Percentiles rank a stretch among this genome's conserved stretches.
Conservation (phyloP, 2,113 vertebrate species). For the Numenius arquata region DNA sequence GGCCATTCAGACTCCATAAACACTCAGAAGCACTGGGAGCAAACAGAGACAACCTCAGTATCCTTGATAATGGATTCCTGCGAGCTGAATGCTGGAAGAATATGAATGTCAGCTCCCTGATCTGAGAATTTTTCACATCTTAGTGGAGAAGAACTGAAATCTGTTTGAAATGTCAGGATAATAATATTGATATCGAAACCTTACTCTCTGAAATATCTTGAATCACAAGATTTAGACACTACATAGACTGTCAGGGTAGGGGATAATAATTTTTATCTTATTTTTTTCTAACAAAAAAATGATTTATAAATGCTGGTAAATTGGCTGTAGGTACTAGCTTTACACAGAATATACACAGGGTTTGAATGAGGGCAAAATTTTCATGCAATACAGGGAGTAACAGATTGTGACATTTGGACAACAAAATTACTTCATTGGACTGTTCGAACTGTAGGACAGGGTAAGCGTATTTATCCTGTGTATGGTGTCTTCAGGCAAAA, state of each 20-base stretch:
- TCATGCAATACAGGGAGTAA: not conserved
- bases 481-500: not conserved
- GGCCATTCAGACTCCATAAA: not conserved
- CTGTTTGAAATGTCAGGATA: not conserved
- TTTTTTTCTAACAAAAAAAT: not conserved
- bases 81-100: not conserved
- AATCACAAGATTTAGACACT: not conserved
- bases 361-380: not conserved
- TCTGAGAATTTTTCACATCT: not conserved
- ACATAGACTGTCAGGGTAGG: not conserved
- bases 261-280: no score
- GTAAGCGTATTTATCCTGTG: not conserved
- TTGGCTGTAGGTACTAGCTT: not conserved
- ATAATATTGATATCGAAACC: not conserved
- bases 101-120: not conserved
- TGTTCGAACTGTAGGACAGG: not conserved
- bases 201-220: not conserved
- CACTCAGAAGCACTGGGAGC: not conserved
- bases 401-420: not conserved
- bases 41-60: not conserved
- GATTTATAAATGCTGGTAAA: not conserved
- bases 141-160: not conserved
- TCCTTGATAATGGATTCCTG: not conserved
- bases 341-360: not conserved
- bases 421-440: not conserved